Base-by-base conservation (phyloP, 2,797 vertebrate genomes). In the Lacerta bilineata region DNA sequence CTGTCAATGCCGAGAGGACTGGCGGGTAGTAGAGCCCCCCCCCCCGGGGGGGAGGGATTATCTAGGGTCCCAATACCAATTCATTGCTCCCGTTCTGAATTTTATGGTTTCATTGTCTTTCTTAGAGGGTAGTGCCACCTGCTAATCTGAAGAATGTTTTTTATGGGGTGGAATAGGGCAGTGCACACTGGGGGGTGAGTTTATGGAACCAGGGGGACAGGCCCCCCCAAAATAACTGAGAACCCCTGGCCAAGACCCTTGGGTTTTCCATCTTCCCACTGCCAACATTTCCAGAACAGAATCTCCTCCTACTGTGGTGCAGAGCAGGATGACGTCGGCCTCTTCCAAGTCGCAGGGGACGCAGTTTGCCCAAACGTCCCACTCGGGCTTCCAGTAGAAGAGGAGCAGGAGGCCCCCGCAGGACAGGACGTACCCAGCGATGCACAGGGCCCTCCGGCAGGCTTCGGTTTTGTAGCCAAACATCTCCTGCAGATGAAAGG, bases 361-460 rank as follows among this genome's bases (percentile, higher is more conserved):
- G 61, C 95, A 96, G 9, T 92, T 91, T 25, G 95, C 95, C 96
- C 96, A 95, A 10, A 97, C 95, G 0, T 78, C 85, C 96, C 96
- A 97, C 1, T 95, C 95, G 0, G 96, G 96, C 79, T 91, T 96
- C 96, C 96, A 97, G 83, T 97, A 95, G 85, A 96, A 94, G 55
- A 96, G 89, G 77, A 96, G 89, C 2, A 93, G 84, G 18, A 96
- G 93, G 64, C 95, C 88, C 50, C 96, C 96, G 39, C 95, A 90
- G 33, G 96, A 95, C n/a, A 96, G 85, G 80, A 97, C 23, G 39
- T 90, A 95, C 33, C 94, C 96, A 18, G 89, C 89, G 17, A 95
- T 77, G 89, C 95, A 96, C 77, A 96, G 86, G 3, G 80, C 91
- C 92, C 90, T 92, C 83, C 93, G 88, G 81, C 91, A 94, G 46